These are phyloP conservation scores for Drosophila santomea DNA, from an alignment of 1,140 invertebrate genomes.

Conservation along the genomic window DNA sequence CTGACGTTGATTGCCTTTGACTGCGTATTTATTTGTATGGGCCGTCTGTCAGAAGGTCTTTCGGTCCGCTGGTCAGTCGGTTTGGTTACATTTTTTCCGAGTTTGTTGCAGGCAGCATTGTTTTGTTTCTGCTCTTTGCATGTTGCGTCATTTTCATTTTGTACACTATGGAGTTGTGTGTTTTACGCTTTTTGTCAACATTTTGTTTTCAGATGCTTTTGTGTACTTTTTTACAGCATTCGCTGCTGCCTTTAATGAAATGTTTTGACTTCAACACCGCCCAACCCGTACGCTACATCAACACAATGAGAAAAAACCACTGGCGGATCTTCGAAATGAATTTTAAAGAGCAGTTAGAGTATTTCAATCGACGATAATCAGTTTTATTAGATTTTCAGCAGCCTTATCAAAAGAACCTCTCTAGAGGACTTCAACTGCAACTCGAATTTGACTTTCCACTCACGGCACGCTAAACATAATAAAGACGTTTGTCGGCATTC, in stretches of 20 bases:
- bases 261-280: conserved; percentile 54
- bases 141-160: conserved; percentile 72
- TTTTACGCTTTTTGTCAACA: conserved; percentile 78
- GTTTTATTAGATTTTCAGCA: conserved; percentile 16
- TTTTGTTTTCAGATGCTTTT: conserved; percentile 51
- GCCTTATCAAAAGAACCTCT: conserved; percentile 27
- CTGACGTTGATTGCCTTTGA: conserved; percentile 75
- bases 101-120: conserved; percentile 24
- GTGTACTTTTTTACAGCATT: conserved; percentile 37
- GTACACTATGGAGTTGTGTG: conserved; percentile 63
- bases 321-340: conserved; percentile 9
- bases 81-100: conserved; percentile 32
- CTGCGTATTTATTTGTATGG: conserved; percentile 76
- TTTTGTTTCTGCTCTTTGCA: conserved; percentile 47
- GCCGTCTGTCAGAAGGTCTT: conserved; percentile 18
- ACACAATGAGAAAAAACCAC: not conserved
- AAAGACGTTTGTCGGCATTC: conserved; percentile 20
- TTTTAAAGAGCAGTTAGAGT: conserved; percentile 30
- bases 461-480: conserved; percentile 24
- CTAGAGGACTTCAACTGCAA: conserved; percentile 2
- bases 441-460: conserved; percentile 15
- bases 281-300: not conserved
- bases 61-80: conserved; percentile 29
- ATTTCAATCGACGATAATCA: not conserved
- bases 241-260: conserved; percentile 65